Evolutionary conservation across 1,140 invertebrate species (phyloP).

Genomic region (Eumaeus atala): DNA sequence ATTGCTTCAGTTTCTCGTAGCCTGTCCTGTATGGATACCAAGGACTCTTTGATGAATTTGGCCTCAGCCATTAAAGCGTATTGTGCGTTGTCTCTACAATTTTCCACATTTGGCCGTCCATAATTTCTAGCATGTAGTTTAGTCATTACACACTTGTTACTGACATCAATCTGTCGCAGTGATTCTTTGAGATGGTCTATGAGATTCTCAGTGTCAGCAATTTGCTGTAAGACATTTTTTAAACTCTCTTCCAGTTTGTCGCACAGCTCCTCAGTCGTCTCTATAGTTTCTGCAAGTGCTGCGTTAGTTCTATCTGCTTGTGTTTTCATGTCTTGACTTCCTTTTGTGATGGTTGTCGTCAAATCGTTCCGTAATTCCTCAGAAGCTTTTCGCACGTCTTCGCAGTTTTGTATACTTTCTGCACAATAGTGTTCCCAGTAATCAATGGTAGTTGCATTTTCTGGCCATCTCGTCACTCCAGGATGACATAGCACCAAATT

Average conservation of each 20-base stretch:
- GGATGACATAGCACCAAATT: constrained; percentile 78
- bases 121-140: constrained; percentile 79
- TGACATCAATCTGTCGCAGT: constrained; percentile 77
- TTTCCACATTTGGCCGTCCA: constrained; percentile 80
- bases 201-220: constrained; percentile 81
- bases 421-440: constrained; percentile 82
- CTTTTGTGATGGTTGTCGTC: constrained; percentile 77
- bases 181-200: constrained; percentile 77
- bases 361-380: constrained; percentile 76
- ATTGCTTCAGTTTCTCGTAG: constrained; percentile 76
- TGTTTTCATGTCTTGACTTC: constrained; percentile 79
- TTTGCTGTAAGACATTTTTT: constrained; percentile 74
- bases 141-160: constrained; percentile 84
- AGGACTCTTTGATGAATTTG: constrained; percentile 48
- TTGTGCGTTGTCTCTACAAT: constrained; percentile 81
- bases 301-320: constrained; percentile 83
- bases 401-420: constrained; percentile 78
- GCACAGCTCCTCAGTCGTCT: constrained; percentile 78
- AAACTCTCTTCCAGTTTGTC: constrained; percentile 79
- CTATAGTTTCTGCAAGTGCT: constrained; percentile 78
- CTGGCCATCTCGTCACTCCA: constrained; percentile 81
- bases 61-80: constrained; percentile 70
- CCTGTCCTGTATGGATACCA: constrained; percentile 61
- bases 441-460: constrained; percentile 80
- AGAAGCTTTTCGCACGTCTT: constrained; percentile 77